A percentile compares a stretch with the other conserved stretches of the same genome.
These are phyloP conservation scores for Stictocephala bisonia DNA, from an alignment of 2,888 invertebrate genomes.

Conservation along the genomic window DNA sequence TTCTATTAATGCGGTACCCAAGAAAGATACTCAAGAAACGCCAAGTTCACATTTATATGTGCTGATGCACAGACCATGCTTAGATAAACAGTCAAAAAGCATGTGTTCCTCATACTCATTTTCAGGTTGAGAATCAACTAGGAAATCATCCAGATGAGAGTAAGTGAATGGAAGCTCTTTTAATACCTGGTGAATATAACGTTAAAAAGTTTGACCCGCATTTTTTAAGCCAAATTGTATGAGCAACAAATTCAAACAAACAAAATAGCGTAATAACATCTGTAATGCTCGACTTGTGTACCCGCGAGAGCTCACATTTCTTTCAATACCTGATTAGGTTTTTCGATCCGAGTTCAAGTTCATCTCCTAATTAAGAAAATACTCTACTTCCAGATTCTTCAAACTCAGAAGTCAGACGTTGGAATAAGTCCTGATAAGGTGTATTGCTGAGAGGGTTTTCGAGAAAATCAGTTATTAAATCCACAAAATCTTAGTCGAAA, in stretches of 20 bases:
- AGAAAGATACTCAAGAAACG: conserved; percentile 8
- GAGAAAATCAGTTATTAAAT: no score
- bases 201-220: conserved; percentile 57
- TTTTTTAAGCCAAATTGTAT: conserved; percentile 56
- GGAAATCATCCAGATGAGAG: conserved; percentile 55
- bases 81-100: conserved; percentile 53
- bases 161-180: conserved; percentile 53
- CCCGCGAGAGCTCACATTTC: no score
- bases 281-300: no score
- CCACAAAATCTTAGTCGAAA: no score
- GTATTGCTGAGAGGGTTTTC: no score
- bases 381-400: no score
- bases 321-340: no score
- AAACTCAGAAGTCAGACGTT: no score
- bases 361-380: no score
- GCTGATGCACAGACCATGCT: conserved; percentile 60
- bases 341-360: no score
- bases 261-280: conserved; percentile 59
- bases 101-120: conserved; percentile 53
- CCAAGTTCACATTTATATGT: conserved; percentile 60
- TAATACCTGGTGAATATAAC: conserved; percentile 55
- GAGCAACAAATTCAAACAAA: conserved; percentile 52
- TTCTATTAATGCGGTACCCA: not conserved
- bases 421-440: no score
- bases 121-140: conserved; percentile 49